These are phyloP conservation scores for Haliaeetus leucogaster DNA, from an alignment of 2,113 vertebrate genomes.

Conservation along the genomic window DNA sequence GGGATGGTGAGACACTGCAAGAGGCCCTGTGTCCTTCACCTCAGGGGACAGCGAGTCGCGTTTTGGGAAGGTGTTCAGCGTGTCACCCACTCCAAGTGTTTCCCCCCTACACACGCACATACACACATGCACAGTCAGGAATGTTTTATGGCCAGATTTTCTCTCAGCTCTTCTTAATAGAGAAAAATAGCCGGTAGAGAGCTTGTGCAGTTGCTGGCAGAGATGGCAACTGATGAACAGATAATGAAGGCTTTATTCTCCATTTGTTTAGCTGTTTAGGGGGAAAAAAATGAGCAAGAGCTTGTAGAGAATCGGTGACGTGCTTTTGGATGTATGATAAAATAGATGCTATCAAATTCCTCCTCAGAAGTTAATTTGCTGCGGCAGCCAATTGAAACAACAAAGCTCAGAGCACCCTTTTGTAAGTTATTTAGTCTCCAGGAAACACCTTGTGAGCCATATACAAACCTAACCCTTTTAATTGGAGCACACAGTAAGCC, in stretches of 20 bases:
- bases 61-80: not conserved
- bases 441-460: not conserved
- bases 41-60: not conserved
- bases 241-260: slow-evolving; percentile 17
- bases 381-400: not conserved
- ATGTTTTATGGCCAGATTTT: not conserved
- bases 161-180: not conserved
- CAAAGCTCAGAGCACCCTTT: not conserved
- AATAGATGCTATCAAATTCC: not conserved
- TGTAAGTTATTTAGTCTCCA: not conserved
- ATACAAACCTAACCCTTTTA: not conserved
- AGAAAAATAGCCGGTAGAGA: not conserved
- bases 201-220: not conserved
- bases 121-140: not conserved
- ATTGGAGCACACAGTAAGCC: not conserved
- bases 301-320: not conserved
- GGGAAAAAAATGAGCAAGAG: not conserved
- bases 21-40: not conserved
- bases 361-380: not conserved
- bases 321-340: not conserved
- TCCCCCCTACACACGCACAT: too few species aligned
- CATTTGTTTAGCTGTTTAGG: slow-evolving; percentile 11
- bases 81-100: too few species aligned
- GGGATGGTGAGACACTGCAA: not conserved
- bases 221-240: not conserved